Evolutionary conservation across 2,888 invertebrate genomes (phyloP).

Genomic region (Agelastica alni): DNA sequence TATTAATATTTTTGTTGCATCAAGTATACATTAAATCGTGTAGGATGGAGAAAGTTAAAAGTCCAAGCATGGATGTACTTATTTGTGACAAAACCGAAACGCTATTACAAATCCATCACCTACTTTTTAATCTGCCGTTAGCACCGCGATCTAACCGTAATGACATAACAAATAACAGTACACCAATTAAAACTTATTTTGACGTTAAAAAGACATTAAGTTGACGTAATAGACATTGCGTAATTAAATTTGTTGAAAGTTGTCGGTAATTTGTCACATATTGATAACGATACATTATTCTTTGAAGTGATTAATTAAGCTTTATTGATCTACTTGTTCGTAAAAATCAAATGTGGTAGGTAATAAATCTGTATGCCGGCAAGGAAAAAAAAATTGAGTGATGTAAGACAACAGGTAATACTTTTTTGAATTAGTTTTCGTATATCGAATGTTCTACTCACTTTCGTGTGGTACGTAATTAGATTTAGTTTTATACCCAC

Average conservation of each 20-base stretch:
- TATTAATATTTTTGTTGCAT: too few relatives aligned
- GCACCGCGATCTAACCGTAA: too few relatives aligned
- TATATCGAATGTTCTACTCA: neutral
- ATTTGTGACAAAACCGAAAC: too few relatives aligned
- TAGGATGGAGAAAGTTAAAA: too few relatives aligned
- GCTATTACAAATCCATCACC: too few relatives aligned
- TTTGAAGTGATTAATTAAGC: neutral
- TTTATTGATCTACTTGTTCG: neutral
- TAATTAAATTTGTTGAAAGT: neutral
- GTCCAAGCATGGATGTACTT: too few relatives aligned
- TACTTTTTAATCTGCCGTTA: too few relatives aligned
- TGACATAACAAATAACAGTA: neutral
- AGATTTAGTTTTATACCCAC: too few relatives aligned
- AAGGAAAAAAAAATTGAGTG: neutral
- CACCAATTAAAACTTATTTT: slow-evolving; percentile 3
- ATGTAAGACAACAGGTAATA: neutral
- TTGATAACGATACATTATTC: neutral
- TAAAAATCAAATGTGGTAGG: neutral
- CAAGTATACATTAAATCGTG: too few relatives aligned
- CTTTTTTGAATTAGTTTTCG: neutral
- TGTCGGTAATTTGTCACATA: neutral
- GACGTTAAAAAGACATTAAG: slow-evolving; percentile 1
- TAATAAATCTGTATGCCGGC: neutral
- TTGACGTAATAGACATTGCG: neutral
- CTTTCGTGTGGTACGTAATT: too few relatives aligned